These are phyloP conservation scores for Bubo scandiacus DNA, from an alignment of 2,113 vertebrate genomes.

Conservation along the genomic window DNA sequence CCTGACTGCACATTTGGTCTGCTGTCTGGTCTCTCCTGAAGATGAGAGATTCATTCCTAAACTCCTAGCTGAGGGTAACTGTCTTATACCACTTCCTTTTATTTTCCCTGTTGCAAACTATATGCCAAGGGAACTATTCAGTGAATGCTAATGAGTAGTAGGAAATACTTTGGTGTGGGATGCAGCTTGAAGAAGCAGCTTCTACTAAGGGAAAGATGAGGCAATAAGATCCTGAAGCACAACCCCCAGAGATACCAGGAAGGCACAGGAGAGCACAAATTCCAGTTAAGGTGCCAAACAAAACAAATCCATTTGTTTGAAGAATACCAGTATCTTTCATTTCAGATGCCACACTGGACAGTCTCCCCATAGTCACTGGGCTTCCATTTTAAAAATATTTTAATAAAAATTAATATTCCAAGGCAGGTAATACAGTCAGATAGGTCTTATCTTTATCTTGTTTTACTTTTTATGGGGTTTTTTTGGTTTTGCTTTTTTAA, in stretches of 20 bases:
- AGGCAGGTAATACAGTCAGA: neutral
- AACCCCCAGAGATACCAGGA: neutral
- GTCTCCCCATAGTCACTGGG: neutral
- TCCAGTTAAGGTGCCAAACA: neutral
- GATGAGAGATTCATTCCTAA: neutral
- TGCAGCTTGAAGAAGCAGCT: neutral
- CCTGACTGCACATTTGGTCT: fast-evolving
- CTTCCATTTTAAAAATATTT: neutral
- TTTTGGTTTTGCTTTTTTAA: neutral
- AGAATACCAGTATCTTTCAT: neutral
- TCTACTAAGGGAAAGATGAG: neutral
- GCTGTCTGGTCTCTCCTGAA: neutral
- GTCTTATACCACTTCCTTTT: neutral
- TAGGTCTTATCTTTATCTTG: neutral
- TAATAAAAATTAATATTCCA: neutral
- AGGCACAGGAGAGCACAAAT: neutral
- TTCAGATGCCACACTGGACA: neutral
- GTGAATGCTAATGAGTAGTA: neutral
- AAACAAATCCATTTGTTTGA: neutral
- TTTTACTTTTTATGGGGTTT: neutral
- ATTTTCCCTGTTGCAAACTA: neutral
- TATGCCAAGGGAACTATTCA: neutral
- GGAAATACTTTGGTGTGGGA: neutral
- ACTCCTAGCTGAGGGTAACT: neutral
- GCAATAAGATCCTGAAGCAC: neutral